phyloP scores from a whole-genome alignment of 2,888 invertebrate genomes.

The Glaucopsyche alexis region DNA sequence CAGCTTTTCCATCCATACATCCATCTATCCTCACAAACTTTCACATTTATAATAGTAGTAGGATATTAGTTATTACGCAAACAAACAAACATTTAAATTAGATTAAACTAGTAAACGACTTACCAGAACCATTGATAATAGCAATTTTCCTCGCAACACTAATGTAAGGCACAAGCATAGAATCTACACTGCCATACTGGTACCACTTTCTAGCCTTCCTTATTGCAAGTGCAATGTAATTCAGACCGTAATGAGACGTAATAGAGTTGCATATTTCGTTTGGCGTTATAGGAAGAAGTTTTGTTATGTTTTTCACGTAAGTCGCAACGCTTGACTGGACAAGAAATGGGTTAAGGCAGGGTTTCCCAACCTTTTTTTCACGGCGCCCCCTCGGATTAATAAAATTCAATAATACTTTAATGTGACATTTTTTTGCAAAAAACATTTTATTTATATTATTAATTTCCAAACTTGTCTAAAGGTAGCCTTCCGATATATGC shows the following conservation, averaged over 20 bases:
- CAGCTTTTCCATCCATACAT: no score
- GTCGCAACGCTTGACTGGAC: neutral
- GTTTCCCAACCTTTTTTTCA: no score
- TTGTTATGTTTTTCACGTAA: constrained; percentile 29
- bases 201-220: constrained; percentile 16
- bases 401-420: no score
- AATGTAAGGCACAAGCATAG: constrained; percentile 5
- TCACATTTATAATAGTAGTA: no score
- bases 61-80: no score
- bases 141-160: neutral
- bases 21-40: no score
- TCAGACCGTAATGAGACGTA: neutral
- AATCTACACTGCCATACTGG: neutral
- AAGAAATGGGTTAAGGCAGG: neutral
- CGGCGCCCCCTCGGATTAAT: no score
- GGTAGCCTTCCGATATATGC: no score
- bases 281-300: constrained; percentile 5
- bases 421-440: no score
- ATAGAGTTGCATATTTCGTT: neutral
- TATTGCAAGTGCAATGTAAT: neutral
- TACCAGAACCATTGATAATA: constrained; percentile 43
- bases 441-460: no score
- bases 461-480: no score
- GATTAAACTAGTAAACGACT: constrained; percentile 31
- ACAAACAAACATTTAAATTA: no score